Evolutionary conservation across 2,888 invertebrate species (phyloP), one percentile per base, ranked within the genome.

Genomic region (Stenodema calcarata): DNA sequence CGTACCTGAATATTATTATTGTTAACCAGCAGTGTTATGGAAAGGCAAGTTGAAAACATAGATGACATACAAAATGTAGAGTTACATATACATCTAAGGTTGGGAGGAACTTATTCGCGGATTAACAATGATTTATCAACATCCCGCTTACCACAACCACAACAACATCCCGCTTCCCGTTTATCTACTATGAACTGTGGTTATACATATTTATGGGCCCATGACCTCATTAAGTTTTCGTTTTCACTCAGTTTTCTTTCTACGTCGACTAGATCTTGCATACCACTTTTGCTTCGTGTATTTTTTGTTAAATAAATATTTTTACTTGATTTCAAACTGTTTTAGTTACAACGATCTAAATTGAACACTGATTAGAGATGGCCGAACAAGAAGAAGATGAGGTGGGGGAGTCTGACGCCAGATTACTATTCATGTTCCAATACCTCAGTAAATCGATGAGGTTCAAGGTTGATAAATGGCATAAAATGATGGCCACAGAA

Each of bases 391-490:
- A 89, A 76, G 89, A 89, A 90, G 90, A 92, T 90, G 90, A 90
- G 23, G 88, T 88, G 0, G 87, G 86, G 44, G 93, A 93, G 0
- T 92, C 93, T 79, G 97, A 98, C 92, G 92, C 92, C 81, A 94
- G 97, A 30, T 92, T 97, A 87, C 95, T 96, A 89, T 97, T 95
- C 91, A 93, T 98, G 86, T 93, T 95, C 84, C 94, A 95, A 90
- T 97, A 95, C 90, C 91, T 96, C 54, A 91, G 94, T 30, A 94
- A 94, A 90, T 93, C 95, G 11, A 93, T 97, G 89, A 95, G 95
- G 90, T 92, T 97, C 88, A 98, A 97, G 92, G 92, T 94, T 86
- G 98, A 98, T 88, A 96, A 95, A 93, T 98, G 97, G 97, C 91
- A 92, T 79, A 97, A 96, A 92, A 95, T 98, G 94, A 94, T 96